phyloP scores from a whole-genome alignment of 1,140 invertebrate species.

The Drosophila sulfurigaster region DNA sequence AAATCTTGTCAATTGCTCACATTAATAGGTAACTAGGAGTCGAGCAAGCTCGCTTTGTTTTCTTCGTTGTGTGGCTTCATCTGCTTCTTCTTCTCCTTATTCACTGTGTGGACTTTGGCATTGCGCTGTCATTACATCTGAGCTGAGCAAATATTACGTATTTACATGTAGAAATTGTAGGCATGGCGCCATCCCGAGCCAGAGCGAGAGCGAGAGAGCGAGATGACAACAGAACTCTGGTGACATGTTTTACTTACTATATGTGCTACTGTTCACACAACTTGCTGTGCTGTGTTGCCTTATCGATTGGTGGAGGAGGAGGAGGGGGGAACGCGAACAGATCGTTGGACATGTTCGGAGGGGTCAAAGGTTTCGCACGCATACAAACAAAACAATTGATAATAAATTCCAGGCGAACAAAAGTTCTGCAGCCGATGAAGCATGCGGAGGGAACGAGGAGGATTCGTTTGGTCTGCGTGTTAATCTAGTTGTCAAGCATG shows the following conservation, averaged over 20 bases:
- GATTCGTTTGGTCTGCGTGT: constrained; percentile 6
- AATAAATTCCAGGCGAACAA: constrained; percentile 33
- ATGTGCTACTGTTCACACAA: neutral
- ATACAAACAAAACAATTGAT: constrained; percentile 40
- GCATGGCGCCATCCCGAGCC: constrained; percentile 33
- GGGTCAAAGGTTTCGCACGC: constrained; percentile 49
- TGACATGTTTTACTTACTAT: constrained; percentile 22
- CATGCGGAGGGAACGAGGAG: too few species aligned
- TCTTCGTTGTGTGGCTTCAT: neutral
- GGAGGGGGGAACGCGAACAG: neutral
- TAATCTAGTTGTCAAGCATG: constrained; percentile 60
- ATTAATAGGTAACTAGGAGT: neutral
- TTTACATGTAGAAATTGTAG: constrained; percentile 6
- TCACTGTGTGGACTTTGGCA: constrained; percentile 38
- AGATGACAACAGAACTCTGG: neutral
- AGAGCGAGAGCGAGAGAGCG: neutral
- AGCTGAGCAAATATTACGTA: constrained; percentile 55
- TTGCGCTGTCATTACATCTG: constrained; percentile 47
- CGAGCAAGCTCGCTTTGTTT: neutral
- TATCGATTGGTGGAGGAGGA: neutral
- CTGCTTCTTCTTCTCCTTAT: neutral
- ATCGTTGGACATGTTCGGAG: neutral
- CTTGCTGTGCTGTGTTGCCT: neutral
- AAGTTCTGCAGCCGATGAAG: neutral
- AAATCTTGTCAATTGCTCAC: too few species aligned